Conservation (phyloP, 2,888 invertebrate species). For the Brenthis hecate region DNA sequence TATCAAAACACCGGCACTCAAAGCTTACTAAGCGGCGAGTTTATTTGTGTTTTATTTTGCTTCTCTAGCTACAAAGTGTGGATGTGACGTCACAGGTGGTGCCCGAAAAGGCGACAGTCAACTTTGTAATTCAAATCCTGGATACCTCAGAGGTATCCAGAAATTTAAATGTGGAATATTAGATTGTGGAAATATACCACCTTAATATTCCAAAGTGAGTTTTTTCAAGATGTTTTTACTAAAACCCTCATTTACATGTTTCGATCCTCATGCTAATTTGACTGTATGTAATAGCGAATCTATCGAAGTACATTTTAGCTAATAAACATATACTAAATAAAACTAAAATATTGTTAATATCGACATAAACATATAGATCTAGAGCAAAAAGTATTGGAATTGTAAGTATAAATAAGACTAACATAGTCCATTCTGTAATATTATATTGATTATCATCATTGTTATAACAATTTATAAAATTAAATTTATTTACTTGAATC, state of each 20-base stretch:
- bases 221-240: conserved; percentile 25
- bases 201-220: conserved; percentile 41
- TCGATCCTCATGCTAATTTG: conserved; percentile 30
- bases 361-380: too few species aligned
- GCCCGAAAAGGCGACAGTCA: conserved; percentile 60
- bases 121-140: conserved; percentile 77
- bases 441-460: too few species aligned
- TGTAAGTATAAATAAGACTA: too few species aligned
- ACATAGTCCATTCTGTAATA: too few species aligned
- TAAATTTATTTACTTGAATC: conserved; percentile 26
- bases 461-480: neutral
- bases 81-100: conserved; percentile 37
- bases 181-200: conserved; percentile 61
- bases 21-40: conserved; percentile 9
- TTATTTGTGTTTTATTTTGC: conserved; percentile 23
- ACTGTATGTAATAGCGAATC: conserved; percentile 17
- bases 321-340: neutral
- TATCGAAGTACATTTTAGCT: neutral
- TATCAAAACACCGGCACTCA: conserved; percentile 3
- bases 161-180: conserved; percentile 75
- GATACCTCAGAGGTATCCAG: conserved; percentile 46
- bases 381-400: too few species aligned
- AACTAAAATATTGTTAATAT: too few species aligned
- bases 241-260: conserved; percentile 27
- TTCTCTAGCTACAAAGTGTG: conserved; percentile 20